Conservation (phyloP, 2,888 invertebrate genomes). For the Drosophila neoperkinsi region DNA sequence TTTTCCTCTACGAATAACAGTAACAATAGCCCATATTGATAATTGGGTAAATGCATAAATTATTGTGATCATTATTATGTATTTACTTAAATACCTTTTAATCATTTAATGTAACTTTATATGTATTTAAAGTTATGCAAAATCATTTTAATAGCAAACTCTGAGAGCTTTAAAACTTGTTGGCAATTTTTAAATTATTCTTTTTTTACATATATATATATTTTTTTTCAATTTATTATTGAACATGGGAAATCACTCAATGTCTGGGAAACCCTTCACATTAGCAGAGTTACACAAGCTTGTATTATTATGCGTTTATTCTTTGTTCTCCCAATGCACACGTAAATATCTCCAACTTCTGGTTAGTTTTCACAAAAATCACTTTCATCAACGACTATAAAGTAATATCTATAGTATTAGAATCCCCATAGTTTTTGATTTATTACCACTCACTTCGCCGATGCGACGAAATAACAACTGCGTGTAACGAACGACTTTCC, state of each 20-base stretch:
- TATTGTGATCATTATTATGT: not conserved
- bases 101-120: not conserved
- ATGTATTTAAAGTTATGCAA: not conserved
- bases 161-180: not conserved
- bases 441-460: conserved; percentile 14
- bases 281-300: not conserved
- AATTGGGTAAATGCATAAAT: not conserved
- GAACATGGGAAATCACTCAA: not conserved
- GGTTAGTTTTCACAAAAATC: not conserved
- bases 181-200: not conserved
- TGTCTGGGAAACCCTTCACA: not conserved
- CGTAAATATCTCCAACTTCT: not conserved
- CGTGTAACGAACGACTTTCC: conserved; percentile 19
- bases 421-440: not conserved
- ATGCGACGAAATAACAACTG: conserved; percentile 10
- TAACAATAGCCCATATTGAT: not conserved
- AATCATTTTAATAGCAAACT: not conserved
- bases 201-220: not conserved
- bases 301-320: not conserved
- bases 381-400: not conserved
- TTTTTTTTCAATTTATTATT: not conserved
- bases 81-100: not conserved
- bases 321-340: not conserved
- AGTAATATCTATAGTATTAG: not conserved
- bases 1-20: not conserved